These are phyloP conservation scores for Acrocyrtus sp. DNA, from an alignment of 2,888 invertebrate species.

Conservation along the genomic window DNA sequence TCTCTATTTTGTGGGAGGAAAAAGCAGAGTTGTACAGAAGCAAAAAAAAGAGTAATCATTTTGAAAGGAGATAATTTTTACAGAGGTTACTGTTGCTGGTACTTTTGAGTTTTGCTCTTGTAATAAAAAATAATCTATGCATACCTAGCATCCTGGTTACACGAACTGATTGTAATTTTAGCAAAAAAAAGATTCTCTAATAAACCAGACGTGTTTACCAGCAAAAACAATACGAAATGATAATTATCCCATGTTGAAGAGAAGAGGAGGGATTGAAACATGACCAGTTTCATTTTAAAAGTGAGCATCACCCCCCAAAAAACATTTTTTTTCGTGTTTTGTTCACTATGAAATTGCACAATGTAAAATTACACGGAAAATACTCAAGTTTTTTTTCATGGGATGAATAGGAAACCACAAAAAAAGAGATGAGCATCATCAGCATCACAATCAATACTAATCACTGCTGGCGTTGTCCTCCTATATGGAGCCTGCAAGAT, in stretches of 20 bases:
- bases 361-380: not conserved
- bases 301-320: not conserved
- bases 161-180: not conserved
- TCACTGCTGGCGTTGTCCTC: not conserved
- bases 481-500: not conserved
- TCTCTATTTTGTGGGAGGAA: not conserved
- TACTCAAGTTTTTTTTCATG: constrained; percentile 6
- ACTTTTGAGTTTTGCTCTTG: too few species aligned
- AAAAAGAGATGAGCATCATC: constrained; percentile 12
- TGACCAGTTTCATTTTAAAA: not conserved
- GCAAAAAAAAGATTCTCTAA: not conserved
- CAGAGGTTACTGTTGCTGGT: too few species aligned
- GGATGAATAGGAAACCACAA: too few species aligned
- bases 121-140: not conserved
- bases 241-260: not conserved
- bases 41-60: not conserved
- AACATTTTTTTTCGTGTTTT: not conserved
- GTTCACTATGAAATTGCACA: not conserved
- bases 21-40: not conserved
- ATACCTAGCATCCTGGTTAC: not conserved
- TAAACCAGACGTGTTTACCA: too few species aligned
- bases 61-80: not conserved
- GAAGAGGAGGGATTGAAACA: not conserved
- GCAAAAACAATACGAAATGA: not conserved
- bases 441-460: not conserved